phyloP scores from a whole-genome alignment of 2,797 vertebrate species.

The Artibeus jamaicensis region DNA sequence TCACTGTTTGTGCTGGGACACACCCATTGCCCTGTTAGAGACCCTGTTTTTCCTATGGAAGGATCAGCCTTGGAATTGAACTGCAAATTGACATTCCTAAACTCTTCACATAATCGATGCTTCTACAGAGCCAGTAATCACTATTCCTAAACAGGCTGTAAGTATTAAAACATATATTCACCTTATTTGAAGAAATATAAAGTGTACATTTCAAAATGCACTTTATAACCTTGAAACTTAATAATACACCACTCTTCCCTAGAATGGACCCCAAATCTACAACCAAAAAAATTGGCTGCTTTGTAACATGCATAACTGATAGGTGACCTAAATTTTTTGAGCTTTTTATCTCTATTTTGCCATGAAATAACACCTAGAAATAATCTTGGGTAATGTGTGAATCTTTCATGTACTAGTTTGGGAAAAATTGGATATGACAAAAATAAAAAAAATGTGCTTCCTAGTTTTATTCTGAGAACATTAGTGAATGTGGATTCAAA shows the following conservation, averaged over 20 bases:
- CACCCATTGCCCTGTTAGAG: neutral
- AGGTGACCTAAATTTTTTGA: neutral
- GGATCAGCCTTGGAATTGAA: neutral
- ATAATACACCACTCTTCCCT: neutral
- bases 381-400: neutral
- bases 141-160: neutral
- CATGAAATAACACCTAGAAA: neutral
- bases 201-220: neutral
- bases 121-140: neutral
- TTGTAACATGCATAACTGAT: neutral
- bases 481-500: neutral
- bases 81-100: neutral
- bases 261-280: neutral
- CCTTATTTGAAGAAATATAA: neutral
- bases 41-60: neutral
- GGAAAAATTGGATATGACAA: constrained; percentile 5
- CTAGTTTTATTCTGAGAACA: neutral
- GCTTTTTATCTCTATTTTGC: neutral
- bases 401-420: neutral
- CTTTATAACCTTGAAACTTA: neutral
- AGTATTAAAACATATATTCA: neutral
- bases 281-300: neutral
- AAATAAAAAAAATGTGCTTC: neutral
- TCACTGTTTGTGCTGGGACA: neutral
- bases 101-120: neutral